These are phyloP conservation scores for Leptopterna dolabrata DNA, from an alignment of 2,888 invertebrate genomes.

Conservation along the genomic window DNA sequence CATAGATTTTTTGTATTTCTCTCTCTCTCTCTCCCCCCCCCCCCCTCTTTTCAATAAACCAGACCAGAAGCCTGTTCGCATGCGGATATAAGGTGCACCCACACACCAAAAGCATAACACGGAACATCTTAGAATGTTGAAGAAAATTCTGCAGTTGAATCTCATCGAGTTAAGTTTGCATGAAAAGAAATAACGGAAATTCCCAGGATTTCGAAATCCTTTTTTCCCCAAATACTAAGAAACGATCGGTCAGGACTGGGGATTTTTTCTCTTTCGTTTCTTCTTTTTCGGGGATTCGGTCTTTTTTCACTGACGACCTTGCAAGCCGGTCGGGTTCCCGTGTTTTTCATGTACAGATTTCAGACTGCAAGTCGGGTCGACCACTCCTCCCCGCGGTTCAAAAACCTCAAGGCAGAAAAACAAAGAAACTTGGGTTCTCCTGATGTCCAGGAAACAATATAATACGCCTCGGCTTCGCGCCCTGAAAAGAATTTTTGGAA, in stretches of 20 bases:
- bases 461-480: neutral
- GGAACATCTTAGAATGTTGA: neutral
- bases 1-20: no score
- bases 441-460: neutral
- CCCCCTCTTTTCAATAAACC: no score
- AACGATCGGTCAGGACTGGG: neutral
- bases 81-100: no score
- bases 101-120: neutral
- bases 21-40: no score
- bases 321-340: conserved; percentile 18
- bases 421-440: neutral
- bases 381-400: neutral
- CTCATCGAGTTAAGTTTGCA: neutral
- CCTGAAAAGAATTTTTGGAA: no score
- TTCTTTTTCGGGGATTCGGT: neutral
- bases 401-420: neutral
- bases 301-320: neutral
- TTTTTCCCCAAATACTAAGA: neutral
- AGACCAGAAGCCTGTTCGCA: no score
- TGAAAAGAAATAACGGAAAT: neutral
- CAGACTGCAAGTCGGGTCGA: neutral
- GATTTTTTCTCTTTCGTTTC: neutral
- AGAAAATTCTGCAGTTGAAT: neutral
- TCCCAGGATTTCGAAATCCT: neutral
- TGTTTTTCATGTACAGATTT: conserved; percentile 15